Conservation (phyloP, 2,797 vertebrate species). For the Erpetoichthys calabaricus region DNA sequence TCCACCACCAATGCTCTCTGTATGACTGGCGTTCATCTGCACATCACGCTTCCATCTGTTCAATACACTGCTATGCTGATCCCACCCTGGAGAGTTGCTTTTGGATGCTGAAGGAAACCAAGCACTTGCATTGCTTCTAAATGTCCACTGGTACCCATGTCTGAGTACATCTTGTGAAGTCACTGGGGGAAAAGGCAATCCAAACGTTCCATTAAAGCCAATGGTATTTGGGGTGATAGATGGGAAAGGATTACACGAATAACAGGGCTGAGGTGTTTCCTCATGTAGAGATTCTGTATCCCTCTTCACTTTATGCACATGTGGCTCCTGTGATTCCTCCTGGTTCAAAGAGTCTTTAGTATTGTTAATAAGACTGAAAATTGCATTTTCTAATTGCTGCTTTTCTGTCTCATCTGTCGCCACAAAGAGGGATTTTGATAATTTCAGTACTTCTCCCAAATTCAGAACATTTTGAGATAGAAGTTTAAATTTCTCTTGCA, state of each 20-base stretch:
- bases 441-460: conserved; percentile 3
- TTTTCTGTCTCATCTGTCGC: conserved; percentile 4
- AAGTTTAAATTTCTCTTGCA: conserved; percentile 7
- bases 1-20: too few relatives aligned
- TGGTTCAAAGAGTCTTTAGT: conserved; percentile 2
- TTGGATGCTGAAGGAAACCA: too few relatives aligned
- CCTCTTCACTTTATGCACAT: not conserved
- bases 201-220: not conserved
- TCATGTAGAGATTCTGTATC: not conserved
- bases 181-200: not conserved
- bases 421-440: not conserved
- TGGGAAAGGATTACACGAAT: too few relatives aligned
- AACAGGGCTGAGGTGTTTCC: not conserved
- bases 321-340: not conserved
- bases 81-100: too few relatives aligned
- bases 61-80: not conserved
- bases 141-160: too few relatives aligned
- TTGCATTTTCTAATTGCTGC: not conserved
- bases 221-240: too few relatives aligned
- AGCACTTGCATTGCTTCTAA: too few relatives aligned
- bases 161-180: not conserved
- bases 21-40: not conserved
- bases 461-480: conserved; percentile 5
- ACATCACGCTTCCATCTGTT: not conserved
- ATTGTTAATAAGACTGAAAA: not conserved